Percentiles rank a stretch among this genome's conserved stretches.
Conservation (phyloP, 1,140 invertebrate genomes). For the Scaptomyza montana region DNA sequence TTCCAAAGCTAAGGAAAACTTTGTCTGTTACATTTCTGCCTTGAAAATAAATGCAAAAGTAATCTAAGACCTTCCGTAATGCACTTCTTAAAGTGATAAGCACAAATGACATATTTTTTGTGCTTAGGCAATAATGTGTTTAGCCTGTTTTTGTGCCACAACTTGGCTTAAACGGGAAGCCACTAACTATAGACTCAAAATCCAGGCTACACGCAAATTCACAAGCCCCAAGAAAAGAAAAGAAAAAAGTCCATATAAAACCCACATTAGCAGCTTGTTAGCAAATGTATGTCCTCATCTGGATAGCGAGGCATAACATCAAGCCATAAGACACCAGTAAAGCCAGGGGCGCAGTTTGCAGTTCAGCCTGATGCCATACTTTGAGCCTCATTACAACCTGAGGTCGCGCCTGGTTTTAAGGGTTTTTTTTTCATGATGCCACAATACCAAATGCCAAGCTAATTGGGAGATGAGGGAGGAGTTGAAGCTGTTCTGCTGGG, state of each 20-base stretch:
- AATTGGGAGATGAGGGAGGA: constrained; percentile 2
- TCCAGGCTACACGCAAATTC: constrained; percentile 37
- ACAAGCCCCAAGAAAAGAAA: constrained; percentile 3
- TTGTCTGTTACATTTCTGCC: too few species aligned
- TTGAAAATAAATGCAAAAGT: too few species aligned
- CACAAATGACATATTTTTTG: constrained; percentile 3
- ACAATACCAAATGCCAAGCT: constrained; percentile 71
- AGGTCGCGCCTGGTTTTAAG: constrained; percentile 36
- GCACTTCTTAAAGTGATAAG: constrained; percentile 7
- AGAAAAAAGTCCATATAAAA: constrained; percentile 16
- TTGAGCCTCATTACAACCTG: constrained; percentile 63
- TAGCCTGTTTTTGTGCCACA: background rate
- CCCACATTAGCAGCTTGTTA: constrained; percentile 76
- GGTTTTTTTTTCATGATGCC: constrained; percentile 1
- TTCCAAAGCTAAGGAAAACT: too few species aligned
- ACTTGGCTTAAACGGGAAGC: constrained; percentile 16
- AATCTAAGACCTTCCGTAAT: background rate
- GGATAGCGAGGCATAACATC: background rate
- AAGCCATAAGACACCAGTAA: constrained; percentile 28
- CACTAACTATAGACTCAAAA: constrained; percentile 1
- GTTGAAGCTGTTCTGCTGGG: constrained; percentile 21
- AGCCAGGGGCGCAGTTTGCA: constrained; percentile 27
- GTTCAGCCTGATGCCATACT: constrained; percentile 52
- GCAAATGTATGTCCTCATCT: constrained; percentile 56
- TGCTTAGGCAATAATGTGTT: constrained; percentile 6